Percentiles rank a stretch among this genome's conserved stretches.
Conservation (phyloP, 2,113 vertebrate species). For the Notothenia rossii region DNA sequence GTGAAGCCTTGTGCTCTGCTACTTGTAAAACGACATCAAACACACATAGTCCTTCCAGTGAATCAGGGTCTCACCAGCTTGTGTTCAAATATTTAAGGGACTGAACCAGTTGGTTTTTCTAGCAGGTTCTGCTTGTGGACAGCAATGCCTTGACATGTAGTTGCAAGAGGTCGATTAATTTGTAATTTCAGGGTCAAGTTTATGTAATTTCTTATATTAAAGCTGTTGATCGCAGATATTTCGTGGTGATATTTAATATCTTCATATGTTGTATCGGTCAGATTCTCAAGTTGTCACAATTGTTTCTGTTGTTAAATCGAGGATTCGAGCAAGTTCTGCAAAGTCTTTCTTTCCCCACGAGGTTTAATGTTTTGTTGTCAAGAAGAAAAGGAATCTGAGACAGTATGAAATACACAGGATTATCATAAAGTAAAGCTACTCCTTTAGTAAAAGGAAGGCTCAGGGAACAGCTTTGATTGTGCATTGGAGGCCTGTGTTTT, state of each 20-base stretch:
- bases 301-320: neutral
- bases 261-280: neutral
- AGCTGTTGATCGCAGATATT: neutral
- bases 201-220: neutral
- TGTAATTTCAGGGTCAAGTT: neutral
- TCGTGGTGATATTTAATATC: neutral
- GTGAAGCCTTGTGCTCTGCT: conserved; percentile 10
- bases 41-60: neutral
- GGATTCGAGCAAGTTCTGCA: neutral
- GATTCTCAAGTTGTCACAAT: neutral
- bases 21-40: neutral
- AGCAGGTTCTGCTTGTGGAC: too few relatives aligned
- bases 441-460: neutral
- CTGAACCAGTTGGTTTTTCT: too few relatives aligned
- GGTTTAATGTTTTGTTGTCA: neutral
- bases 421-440: neutral
- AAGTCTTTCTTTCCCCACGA: neutral
- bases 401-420: neutral
- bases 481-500: conserved; percentile 7
- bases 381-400: neutral
- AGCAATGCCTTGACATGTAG: neutral
- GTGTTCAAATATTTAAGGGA: neutral
- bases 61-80: too few relatives aligned
- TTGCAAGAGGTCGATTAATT: neutral
- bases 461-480: neutral